Evolutionary conservation across 2,888 invertebrate species (phyloP), one percentile per base, ranked within the genome.

Genomic region (Abrostola tripartita): DNA sequence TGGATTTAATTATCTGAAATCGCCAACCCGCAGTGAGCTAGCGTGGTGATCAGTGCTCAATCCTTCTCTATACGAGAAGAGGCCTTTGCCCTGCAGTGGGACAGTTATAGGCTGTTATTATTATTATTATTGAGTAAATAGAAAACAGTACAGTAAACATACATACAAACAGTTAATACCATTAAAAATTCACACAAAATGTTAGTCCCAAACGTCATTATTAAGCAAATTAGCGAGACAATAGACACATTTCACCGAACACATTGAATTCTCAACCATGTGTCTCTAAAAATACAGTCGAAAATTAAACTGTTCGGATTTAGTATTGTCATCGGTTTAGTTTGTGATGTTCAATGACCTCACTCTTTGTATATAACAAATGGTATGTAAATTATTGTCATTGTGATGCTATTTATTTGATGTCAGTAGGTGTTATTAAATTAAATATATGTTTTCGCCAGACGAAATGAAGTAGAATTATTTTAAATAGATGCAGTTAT

Each of bases 111-210:
- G n/a, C n/a, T n/a, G n/a, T n/a, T n/a, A n/a, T n/a, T n/a, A n/a
- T n/a, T n/a, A n/a, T n/a, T n/a, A n/a, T n/a, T n/a, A n/a, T n/a
- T n/a, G 24, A 24, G 24, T 4, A 24, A 24, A 24, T 24, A 24
- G 24, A 24, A 24, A 24, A 24, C 24, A 24, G 1, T 24, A 24
- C 24, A 42, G 42, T 42, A n/a, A 44, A 44, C 14, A 44, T 12
- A 42, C n/a, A 12, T 14, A 44, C 12, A 44, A 12, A 8, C 14
- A 44, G 44, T 44, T 44, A 44, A 44, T 44, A 44, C 14, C 44
- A 44, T 44, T 44, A 44, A 44, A 44, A 44, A 44, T 44, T 44
- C 44, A 44, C 12, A 42, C 44, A 44, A 44, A 44, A 44, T 44
- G 12, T 44, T 49, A 38, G 56, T 40, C 49, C 38, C 55, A 44